These are phyloP conservation scores for Prinia subflava DNA, from an alignment of 2,113 vertebrate species.

Conservation along the genomic window DNA sequence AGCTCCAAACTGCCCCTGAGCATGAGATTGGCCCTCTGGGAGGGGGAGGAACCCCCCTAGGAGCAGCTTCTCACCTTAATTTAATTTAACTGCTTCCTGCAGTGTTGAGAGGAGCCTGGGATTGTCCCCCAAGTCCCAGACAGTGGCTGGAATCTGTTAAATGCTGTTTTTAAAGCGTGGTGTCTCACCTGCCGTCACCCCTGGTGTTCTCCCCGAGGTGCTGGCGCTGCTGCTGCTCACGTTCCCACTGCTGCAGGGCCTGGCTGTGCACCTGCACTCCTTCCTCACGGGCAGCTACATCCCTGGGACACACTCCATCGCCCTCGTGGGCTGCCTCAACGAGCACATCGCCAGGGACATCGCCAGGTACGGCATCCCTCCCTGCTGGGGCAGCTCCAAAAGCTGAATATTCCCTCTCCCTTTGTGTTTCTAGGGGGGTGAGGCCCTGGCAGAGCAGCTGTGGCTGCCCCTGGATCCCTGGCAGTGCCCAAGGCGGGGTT, in stretches of 20 bases:
- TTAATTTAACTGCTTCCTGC: neutral
- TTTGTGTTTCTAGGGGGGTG: accelerated
- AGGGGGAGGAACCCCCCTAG: neutral
- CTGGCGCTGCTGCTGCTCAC: constrained; percentile 71
- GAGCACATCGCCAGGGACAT: constrained; percentile 83
- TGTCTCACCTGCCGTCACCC: accelerated
- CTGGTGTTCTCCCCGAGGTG: neutral
- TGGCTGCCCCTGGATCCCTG: neutral
- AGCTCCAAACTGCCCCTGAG: neutral
- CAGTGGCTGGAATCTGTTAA: too few relatives aligned
- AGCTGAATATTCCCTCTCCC: neutral
- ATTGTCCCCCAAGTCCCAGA: neutral
- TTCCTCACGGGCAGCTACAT: constrained; percentile 75
- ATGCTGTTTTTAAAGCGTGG: accelerated
- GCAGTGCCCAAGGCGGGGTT: accelerated
- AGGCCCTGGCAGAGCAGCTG: neutral
- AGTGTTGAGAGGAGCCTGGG: neutral
- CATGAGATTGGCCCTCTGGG: accelerated
- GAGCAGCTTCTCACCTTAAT: neutral
- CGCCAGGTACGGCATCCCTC: constrained; percentile 73
- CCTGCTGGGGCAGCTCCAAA: neutral
- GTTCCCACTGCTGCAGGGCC: constrained; percentile 70
- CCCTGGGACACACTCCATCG: constrained; percentile 78
- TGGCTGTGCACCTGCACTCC: constrained; percentile 73
- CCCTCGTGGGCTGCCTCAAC: constrained; percentile 84